Percentiles rank a stretch among this genome's conserved stretches.
These are phyloP conservation scores for Tenthredo distinguenda DNA, from an alignment of 2,888 invertebrate species.

Conservation along the genomic window DNA sequence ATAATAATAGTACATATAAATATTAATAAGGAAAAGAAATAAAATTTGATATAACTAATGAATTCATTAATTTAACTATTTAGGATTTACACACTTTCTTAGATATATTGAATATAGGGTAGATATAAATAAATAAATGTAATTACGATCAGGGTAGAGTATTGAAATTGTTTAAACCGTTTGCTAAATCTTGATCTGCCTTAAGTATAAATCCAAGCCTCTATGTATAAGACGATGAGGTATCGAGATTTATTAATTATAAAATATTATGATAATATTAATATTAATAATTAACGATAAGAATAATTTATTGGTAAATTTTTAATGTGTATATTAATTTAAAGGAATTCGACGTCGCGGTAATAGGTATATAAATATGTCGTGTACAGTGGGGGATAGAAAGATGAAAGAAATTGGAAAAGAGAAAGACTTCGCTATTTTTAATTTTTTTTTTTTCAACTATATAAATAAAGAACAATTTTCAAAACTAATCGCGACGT, in stretches of 20 bases:
- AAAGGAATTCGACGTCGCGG: background rate
- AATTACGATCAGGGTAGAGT: conserved; percentile 10
- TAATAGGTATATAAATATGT: background rate
- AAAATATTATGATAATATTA: background rate
- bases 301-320: conserved; percentile 12
- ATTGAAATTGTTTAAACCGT: conserved; percentile 18
- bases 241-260: conserved; percentile 28
- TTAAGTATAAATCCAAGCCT: conserved; percentile 10
- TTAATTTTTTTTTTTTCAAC: background rate
- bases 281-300: conserved; percentile 5
- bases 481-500: conserved; percentile 4
- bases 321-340: background rate
- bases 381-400: too few species aligned
- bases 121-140: background rate
- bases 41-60: background rate
- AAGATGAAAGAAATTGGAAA: background rate
- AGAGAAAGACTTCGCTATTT: too few species aligned
- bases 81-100: background rate
- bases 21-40: background rate
- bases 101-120: background rate
- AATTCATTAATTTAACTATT: background rate
- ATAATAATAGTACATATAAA: background rate
- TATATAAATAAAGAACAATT: background rate
- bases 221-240: background rate
- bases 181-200: conserved; percentile 29